Percentiles rank a stretch among this genome's conserved stretches.
Evolutionary conservation across 30 jellyfish, hydroid and myxozoan genomes (phyloP).

Genomic region (Turritopsis rubra): DNA sequence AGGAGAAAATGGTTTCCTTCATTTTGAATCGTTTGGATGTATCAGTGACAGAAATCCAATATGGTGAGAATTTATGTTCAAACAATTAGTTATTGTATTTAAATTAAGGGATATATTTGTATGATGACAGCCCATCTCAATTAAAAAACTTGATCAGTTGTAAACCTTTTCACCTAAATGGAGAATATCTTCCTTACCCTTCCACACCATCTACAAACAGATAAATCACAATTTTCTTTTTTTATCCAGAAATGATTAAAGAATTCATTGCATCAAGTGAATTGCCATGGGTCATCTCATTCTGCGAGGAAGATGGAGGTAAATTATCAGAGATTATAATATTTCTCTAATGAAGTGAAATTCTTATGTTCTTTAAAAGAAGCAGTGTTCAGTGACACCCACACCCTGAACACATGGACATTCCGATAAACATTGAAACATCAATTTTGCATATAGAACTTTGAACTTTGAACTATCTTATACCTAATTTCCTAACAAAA

Average conservation of each 20-base stretch:
- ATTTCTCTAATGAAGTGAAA: neutral
- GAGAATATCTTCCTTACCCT: no score
- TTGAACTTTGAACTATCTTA: neutral
- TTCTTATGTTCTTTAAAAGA: no score
- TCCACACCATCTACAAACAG: no score
- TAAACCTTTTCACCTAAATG: no score
- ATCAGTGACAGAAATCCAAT: constrained; percentile 37
- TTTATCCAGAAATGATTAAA: constrained; percentile 10
- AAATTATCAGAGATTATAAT: neutral
- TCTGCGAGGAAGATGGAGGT: constrained; percentile 90
- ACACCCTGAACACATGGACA: no score
- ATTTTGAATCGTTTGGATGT: constrained; percentile 53
- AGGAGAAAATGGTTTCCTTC: constrained; percentile 56
- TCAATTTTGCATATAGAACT: no score
- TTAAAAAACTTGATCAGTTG: no score
- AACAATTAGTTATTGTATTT: neutral
- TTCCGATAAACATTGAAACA: no score
- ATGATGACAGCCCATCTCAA: no score
- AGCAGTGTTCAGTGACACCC: no score
- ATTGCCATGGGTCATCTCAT: constrained; percentile 79
- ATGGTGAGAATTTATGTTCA: constrained; percentile 18
- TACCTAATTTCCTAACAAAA: neutral
- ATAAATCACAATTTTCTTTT: neutral
- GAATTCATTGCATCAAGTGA: constrained; percentile 20
- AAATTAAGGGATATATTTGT: no score